These are phyloP conservation scores for Physella acuta DNA, from an alignment of 1,140 invertebrate species.

Conservation along the genomic window DNA sequence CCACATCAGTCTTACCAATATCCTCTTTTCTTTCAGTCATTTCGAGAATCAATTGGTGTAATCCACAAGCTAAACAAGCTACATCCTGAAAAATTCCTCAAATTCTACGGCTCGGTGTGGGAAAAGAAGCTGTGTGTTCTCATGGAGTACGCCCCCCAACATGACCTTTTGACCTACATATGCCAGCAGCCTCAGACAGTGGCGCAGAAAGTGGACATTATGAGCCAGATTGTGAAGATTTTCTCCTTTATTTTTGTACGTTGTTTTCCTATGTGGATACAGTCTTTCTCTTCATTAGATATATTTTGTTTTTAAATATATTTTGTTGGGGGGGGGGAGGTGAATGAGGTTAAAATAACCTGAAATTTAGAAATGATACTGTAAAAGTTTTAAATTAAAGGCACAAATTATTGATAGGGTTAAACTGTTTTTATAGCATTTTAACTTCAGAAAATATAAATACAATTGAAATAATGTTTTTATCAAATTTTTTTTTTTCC, in stretches of 20 bases:
- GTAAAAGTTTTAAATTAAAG: neutral
- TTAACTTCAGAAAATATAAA: too few relatives aligned
- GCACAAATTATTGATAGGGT: too few relatives aligned
- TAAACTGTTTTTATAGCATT: too few relatives aligned
- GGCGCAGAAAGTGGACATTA: slow-evolving; percentile 10
- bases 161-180: slow-evolving; percentile 1
- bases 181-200: neutral
- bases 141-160: neutral
- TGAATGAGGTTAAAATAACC: neutral
- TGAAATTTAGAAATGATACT: neutral
- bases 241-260: neutral
- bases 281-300: neutral
- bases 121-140: neutral
- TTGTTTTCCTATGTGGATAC: too few relatives aligned
- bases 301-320: neutral
- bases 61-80: neutral
- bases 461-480: too few relatives aligned
- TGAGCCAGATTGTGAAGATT: slow-evolving; percentile 9
- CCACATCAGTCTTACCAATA: neutral
- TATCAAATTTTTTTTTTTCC: too few relatives aligned
- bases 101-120: slow-evolving; percentile 1
- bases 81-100: neutral
- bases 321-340: neutral
- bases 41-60: neutral
- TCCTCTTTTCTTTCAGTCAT: neutral